Percentiles rank a stretch among this genome's conserved stretches.
These are phyloP conservation scores for Lepidostoma basale DNA, from an alignment of 1,140 invertebrate genomes.

Conservation along the genomic window DNA sequence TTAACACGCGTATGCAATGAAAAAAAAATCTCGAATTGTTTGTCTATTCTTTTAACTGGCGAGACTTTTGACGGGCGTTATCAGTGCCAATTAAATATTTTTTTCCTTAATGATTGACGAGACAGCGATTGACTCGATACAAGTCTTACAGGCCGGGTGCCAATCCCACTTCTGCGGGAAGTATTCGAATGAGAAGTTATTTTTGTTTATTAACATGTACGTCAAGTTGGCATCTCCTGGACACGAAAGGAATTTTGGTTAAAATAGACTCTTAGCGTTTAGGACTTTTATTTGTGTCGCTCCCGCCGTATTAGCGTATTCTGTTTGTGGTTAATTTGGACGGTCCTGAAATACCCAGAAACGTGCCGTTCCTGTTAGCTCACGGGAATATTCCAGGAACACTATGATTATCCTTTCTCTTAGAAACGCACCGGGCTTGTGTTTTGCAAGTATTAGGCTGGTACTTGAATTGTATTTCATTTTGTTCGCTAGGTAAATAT, in stretches of 20 bases:
- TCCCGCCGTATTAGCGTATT: not conserved
- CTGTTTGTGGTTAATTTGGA: conserved; percentile 10
- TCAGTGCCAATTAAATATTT: conserved; percentile 1
- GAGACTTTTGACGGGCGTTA: too few species aligned
- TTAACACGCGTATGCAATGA: too few species aligned
- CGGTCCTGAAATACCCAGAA: not conserved
- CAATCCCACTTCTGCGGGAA: conserved; percentile 4
- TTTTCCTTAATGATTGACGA: not conserved
- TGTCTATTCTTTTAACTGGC: too few species aligned
- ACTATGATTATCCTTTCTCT: too few species aligned
- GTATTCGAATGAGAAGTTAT: not conserved
- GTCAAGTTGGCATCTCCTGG: not conserved
- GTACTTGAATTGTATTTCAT: too few species aligned
- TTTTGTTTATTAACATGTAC: not conserved
- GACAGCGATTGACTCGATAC: not conserved
- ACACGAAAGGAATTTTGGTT: not conserved
- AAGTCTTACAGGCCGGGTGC: not conserved
- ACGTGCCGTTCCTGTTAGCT: too few species aligned
- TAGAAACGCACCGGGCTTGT: too few species aligned
- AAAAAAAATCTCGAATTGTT: too few species aligned
- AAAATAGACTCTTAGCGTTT: not conserved
- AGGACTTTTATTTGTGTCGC: conserved; percentile 12
- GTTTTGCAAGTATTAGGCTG: too few species aligned
- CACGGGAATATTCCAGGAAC: too few species aligned
- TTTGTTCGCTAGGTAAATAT: too few species aligned